Evolutionary conservation across 2,113 vertebrate species (phyloP), one percentile per base, ranked within the genome.

Genomic region (Aspiorhynchus laticeps): DNA sequence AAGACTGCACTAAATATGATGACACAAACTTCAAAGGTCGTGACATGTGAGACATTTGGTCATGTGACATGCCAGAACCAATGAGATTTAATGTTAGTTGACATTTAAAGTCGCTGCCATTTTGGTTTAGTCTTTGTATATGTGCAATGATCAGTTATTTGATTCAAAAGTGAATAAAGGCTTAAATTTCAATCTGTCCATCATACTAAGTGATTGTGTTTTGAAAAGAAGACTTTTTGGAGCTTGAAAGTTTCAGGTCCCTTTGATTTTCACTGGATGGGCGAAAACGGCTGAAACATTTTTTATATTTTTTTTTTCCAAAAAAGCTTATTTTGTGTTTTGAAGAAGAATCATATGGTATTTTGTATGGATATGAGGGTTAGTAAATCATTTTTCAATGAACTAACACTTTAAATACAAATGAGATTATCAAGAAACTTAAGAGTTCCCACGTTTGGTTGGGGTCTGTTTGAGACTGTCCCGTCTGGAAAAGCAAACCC

Each of bases 391-490:
- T 75, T 26, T 46, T 75, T 26, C 24, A 75, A 24, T 26, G 41
- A 75, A 46, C 6, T 14, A 75, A 14, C 1, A 2, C 1, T 75
- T n/a, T 43, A 75, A 75, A 43, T 15, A 43, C 5, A 75, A n/a
- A 43, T 26, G 28, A 84, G 11, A 21, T 41, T 41, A 3, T 14
- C 36, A 19, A 36, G 36, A 63, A 43, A 43, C 56, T 15, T 3
- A 1, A 48, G 56, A 85, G 46, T 48, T 69, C 21, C 61, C 61
- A 67, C 26, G 38, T 56, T 46, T 53, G 15, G 14, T n/a, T 21
- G 31, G 63, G 41, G 85, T 67, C 85, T 79, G 59, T 85, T 46
- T 33, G 28, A 61, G 83, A 85, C 4, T 10, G 8, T 24, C 33
- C 73, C n/a, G 7, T 63, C 24, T 79, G 51, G 31, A 43, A 79